phyloP scores from a whole-genome alignment of 2,888 invertebrate genomes.

The Nephrotoma guestfalica region DNA sequence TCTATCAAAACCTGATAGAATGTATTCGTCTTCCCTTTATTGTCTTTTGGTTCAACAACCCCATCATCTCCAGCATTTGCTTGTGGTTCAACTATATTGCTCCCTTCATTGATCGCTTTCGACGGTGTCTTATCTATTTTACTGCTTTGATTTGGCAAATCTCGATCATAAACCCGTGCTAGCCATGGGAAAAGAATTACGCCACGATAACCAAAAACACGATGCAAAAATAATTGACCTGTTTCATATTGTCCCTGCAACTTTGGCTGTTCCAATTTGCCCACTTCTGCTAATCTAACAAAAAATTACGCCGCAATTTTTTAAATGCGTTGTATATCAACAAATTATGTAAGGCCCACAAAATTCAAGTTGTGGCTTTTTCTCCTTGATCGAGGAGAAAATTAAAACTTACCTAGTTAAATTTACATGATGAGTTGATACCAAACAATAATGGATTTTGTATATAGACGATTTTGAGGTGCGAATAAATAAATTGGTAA shows the following conservation, averaged over 20 bases:
- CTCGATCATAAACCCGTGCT: constrained; percentile 88
- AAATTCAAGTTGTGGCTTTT: background rate
- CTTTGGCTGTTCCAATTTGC: constrained; percentile 77
- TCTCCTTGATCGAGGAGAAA: background rate
- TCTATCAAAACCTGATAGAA: constrained; percentile 98
- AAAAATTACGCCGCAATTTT: background rate
- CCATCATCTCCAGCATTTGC: background rate
- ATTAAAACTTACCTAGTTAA: background rate
- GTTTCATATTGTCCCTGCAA: constrained; percentile 82
- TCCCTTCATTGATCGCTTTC: constrained; percentile 16
- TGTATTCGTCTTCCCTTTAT: constrained; percentile 80
- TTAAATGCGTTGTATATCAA: background rate
- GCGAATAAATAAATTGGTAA: background rate
- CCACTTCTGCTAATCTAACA: constrained; percentile 81
- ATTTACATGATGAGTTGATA: background rate
- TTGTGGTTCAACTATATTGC: background rate
- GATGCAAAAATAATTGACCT: constrained; percentile 89
- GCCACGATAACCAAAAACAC: constrained; percentile 94
- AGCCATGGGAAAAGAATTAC: constrained; percentile 95
- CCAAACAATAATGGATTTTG: background rate
- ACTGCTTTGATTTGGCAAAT: constrained; percentile 54
- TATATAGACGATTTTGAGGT: background rate
- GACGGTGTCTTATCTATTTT: constrained; percentile 21
- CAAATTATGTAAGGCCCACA: background rate
- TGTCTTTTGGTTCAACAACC: constrained; percentile 51